Percentiles rank a stretch among this genome's conserved stretches.
phyloP scores from a whole-genome alignment of 2,888 invertebrate genomes.

The Drosophila barbarae region DNA sequence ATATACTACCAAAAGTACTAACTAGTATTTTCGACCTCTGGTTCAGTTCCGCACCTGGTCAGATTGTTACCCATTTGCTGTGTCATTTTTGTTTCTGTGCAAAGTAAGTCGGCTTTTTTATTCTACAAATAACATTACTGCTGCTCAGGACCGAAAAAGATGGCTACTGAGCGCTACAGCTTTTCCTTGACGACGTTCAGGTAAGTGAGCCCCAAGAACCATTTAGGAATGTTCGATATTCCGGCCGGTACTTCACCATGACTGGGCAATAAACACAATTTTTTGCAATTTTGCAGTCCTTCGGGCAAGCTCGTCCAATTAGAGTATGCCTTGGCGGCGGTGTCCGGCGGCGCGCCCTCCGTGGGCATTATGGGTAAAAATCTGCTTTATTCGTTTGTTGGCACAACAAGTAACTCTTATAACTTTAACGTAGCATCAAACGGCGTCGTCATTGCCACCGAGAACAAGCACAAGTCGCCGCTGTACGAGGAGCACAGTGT shows the following conservation, averaged over 20 bases:
- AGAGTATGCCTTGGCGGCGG: conserved; percentile 99
- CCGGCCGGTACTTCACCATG: conserved; percentile 57
- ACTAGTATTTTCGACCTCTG: background rate
- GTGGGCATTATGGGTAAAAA: conserved; percentile 96
- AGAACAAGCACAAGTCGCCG: conserved; percentile 98
- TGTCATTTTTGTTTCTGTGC: conserved; percentile 70
- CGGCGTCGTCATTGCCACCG: conserved; percentile 98
- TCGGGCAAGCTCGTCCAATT: conserved; percentile 99
- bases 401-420: background rate
- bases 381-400: too few relatives aligned
- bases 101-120: conserved; percentile 50
- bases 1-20: background rate
- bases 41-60: background rate
- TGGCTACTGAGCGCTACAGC: conserved; percentile 97
- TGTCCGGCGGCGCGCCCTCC: conserved; percentile 98
- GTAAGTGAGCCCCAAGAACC: conserved; percentile 75
- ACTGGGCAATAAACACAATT: conserved; percentile 60
- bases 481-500: conserved; percentile 98
- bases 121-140: conserved; percentile 42
- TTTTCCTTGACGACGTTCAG: conserved; percentile 92
- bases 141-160: conserved; percentile 74
- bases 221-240: background rate
- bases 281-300: conserved; percentile 85
- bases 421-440: conserved; percentile 87
- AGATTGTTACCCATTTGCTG: conserved; percentile 56